These are phyloP conservation scores for Sinocyclocheilus maitianheensis DNA, from an alignment of 2,113 vertebrate species.

Conservation along the genomic window DNA sequence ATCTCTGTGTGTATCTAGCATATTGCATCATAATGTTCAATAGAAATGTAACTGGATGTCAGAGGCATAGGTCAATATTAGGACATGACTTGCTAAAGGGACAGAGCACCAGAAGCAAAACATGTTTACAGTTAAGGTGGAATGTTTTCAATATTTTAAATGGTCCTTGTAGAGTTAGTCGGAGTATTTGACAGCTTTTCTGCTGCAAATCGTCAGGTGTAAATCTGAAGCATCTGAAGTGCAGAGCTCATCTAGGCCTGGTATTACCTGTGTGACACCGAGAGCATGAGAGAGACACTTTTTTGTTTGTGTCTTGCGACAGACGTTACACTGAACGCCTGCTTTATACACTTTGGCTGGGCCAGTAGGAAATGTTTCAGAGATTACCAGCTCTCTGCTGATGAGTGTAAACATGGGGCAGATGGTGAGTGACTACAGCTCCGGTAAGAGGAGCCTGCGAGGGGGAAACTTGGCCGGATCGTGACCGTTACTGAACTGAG, in stretches of 20 bases:
- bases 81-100: not conserved
- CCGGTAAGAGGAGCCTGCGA: slow-evolving; percentile 73
- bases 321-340: slow-evolving; percentile 22
- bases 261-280: not conserved
- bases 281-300: not conserved
- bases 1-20: not conserved
- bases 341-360: slow-evolving; percentile 61
- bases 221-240: not conserved
- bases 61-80: slow-evolving; percentile 9
- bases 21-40: not conserved
- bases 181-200: not conserved
- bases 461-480: slow-evolving; percentile 69
- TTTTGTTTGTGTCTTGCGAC: not conserved
- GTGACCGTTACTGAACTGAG: not conserved
- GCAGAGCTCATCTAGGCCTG: not conserved
- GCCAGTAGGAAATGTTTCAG: slow-evolving; percentile 80
- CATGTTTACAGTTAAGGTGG: slow-evolving; percentile 13
- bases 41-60: not conserved
- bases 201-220: not conserved
- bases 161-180: not conserved
- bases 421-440: slow-evolving; percentile 76
- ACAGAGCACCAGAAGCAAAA: not conserved
- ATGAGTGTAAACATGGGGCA: slow-evolving; percentile 81
- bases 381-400: slow-evolving; percentile 76
- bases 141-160: slow-evolving; percentile 33